Conservation (phyloP, 2,797 vertebrate species). For the Gymnocypris eckloni region DNA sequence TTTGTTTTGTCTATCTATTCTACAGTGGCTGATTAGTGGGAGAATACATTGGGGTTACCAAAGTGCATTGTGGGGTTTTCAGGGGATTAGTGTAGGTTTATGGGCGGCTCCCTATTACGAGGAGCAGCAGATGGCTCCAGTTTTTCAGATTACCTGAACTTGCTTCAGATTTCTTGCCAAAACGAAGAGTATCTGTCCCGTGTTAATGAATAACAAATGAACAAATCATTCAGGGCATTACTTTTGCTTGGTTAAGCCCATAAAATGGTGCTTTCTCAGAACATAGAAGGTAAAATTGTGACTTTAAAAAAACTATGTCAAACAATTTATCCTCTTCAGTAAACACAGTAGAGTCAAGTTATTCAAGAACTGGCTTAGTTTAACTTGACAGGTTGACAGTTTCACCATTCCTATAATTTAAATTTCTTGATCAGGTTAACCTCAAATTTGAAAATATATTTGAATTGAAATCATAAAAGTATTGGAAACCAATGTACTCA, state of each 20-base stretch:
- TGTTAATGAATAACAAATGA: conserved; percentile 3
- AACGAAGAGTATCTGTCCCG: not conserved
- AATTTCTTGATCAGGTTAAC: not conserved
- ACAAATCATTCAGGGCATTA: not conserved
- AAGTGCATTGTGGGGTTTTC: conserved; percentile 21
- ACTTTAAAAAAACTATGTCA: not conserved
- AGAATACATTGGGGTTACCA: not conserved
- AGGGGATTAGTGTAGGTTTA: conserved; percentile 18
- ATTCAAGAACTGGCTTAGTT: not conserved
- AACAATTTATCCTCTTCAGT: not conserved
- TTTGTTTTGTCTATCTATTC: not conserved
- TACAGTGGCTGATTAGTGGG: not conserved
- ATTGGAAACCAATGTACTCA: not conserved
- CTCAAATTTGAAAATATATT: not conserved
- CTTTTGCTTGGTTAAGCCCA: not conserved
- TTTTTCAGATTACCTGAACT: conserved; percentile 13
- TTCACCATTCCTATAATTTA: not conserved
- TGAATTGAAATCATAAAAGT: not conserved
- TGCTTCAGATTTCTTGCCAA: not conserved
- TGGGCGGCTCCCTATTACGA: not conserved
- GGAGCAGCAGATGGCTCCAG: conserved; percentile 22
- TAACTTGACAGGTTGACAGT: not conserved
- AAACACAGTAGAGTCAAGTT: not conserved
- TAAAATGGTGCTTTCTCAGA: not conserved
- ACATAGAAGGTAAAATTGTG: not conserved